These are phyloP conservation scores for Cynoglossus semilaevis DNA, from an alignment of 2,113 vertebrate genomes.

Conservation along the genomic window DNA sequence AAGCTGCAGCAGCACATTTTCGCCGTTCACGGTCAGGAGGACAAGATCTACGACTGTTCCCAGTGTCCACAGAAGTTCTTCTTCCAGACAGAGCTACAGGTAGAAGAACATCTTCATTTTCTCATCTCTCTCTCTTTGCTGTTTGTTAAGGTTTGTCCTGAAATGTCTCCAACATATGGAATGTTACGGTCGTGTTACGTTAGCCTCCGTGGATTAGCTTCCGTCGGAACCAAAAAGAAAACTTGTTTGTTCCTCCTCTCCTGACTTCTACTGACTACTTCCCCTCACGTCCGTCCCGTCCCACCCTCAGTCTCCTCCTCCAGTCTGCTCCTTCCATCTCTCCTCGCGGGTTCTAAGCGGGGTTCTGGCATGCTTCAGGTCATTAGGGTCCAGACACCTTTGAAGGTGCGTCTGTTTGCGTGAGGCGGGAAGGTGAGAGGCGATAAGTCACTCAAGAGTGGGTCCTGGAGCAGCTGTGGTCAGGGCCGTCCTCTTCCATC, in stretches of 20 bases:
- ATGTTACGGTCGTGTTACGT: too few relatives aligned
- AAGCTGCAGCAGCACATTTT: constrained; percentile 99
- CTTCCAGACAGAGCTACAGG: constrained; percentile 99
- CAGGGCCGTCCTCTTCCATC: constrained; percentile 44
- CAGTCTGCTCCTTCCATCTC: constrained; percentile 35
- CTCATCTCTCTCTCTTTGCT: too few relatives aligned
- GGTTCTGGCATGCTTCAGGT: constrained; percentile 56
- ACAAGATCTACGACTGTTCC: constrained; percentile 99
- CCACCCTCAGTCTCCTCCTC: constrained; percentile 3
- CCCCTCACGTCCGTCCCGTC: background rate
- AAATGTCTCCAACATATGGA: too few relatives aligned
- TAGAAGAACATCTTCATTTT: constrained; percentile 52
- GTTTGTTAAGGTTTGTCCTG: too few relatives aligned
- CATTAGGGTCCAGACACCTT: constrained; percentile 64
- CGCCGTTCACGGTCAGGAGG: constrained; percentile 95
- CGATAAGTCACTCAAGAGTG: constrained; percentile 71
- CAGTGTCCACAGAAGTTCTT: constrained; percentile 99
- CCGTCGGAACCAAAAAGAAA: too few relatives aligned
- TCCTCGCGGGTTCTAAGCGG: constrained; percentile 38
- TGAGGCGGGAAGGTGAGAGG: constrained; percentile 8
- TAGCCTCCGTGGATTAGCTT: too few relatives aligned
- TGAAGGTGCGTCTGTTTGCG: background rate
- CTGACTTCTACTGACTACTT: background rate
- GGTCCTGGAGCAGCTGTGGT: constrained; percentile 66
- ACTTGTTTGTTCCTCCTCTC: background rate